phyloP scores from a whole-genome alignment of 2,797 vertebrate species.

The Gastrophryne carolinensis region DNA sequence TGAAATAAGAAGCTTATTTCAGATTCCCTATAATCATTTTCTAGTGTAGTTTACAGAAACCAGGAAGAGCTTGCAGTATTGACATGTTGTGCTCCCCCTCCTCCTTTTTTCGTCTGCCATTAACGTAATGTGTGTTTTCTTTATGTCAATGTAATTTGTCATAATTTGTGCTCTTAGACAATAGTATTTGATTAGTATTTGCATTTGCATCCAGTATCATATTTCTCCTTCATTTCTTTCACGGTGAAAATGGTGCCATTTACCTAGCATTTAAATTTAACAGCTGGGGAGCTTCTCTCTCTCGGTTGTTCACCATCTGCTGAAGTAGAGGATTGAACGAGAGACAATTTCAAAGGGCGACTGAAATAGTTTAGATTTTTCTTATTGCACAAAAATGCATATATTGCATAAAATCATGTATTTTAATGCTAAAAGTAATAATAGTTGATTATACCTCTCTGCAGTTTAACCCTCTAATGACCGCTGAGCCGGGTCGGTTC shows the following conservation, averaged over 20 bases:
- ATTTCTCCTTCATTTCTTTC: conserved; percentile 33
- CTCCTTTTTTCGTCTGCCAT: background rate
- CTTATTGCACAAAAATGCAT: no score
- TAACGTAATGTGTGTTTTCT: conserved; percentile 37
- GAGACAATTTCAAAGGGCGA: conserved; percentile 16
- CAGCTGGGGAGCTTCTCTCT: conserved; percentile 30
- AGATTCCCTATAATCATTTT: no score
- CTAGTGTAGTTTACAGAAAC: background rate
- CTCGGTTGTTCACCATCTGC: conserved; percentile 34
- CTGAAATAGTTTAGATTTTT: no score
- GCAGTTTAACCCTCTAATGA: no score
- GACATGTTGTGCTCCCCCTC: background rate
- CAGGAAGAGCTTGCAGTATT: background rate
- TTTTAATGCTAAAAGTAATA: no score
- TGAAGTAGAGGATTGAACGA: conserved; percentile 22
- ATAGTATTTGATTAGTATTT: conserved; percentile 46
- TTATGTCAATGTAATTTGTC: conserved; percentile 30
- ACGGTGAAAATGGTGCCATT: conserved; percentile 23
- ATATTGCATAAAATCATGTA: no score
- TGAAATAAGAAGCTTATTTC: no score
- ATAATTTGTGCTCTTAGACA: conserved; percentile 33
- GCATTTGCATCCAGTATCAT: conserved; percentile 34
- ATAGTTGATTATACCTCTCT: no score
- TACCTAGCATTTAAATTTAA: conserved; percentile 43
- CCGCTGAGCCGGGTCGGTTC: no score